Evolutionary conservation across 1,140 invertebrate genomes (phyloP), one percentile per base, ranked within the genome.

Genomic region (Ostrea denselamellosa): DNA sequence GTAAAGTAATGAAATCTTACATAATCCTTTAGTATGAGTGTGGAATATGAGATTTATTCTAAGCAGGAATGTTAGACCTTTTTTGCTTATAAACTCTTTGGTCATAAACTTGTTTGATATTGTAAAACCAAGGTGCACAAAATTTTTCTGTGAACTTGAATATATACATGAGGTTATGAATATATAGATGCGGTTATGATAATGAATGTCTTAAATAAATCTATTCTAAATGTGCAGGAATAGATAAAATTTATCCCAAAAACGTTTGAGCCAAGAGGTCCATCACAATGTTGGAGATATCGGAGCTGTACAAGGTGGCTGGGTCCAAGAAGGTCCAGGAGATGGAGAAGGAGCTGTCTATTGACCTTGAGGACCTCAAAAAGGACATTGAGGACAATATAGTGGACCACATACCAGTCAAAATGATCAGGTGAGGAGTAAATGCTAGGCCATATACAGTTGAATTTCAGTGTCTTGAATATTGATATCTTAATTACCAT

Each of bases 321-420:
- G 88, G 84, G 3, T 92, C 90, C 17, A 94, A 94, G 28, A 93
- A 93, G 81, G 92, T 95, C 25, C 91, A 90, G 85, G 93, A 93
- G 22, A 71, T 92, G 82, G 94, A 95, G 83, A 87, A 85, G 44
- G 93, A 94, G 51, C 89, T 95, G 8, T 87, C 87, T n/a, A 91
- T 90, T 86, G 94, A 95, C 83, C 83, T 95, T 1, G 91, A 93
- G n/a, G 94, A 95, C 85, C 89, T 95, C 10, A 93, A 92, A 84
- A 90, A 90, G 62, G 93, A 94, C 87, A 92, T 95, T 17, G 94
- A 95, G 85, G 94, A 94, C 86, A 94, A 93, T 90, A 93, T 94
- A 86, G 90, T 94, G 85, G 90, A 93, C 88, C 93, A 94, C 44
- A 90, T 92, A 34, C 91, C 93, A 10, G 85, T 90, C 34, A 93